Percentiles rank a stretch among this genome's conserved stretches.
Evolutionary conservation across 2,797 vertebrate species (phyloP).

Genomic region (Muraenolepis orangiensis): DNA sequence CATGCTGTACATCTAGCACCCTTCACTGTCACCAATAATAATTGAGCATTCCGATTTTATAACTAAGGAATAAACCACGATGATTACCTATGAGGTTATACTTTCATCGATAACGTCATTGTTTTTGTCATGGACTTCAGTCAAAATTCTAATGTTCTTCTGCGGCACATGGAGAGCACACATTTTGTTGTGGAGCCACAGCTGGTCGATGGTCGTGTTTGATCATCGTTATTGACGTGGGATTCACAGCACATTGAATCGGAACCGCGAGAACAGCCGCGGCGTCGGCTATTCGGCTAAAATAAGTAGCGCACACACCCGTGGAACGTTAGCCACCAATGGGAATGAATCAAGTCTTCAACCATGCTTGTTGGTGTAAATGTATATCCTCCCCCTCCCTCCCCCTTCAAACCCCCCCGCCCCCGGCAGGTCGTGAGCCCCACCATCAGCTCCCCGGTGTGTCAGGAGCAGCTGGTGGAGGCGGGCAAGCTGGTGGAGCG

Average conservation of each 20-base stretch:
- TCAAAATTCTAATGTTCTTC: not conserved
- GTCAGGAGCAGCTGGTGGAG: slow-evolving; percentile 97
- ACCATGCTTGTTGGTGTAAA: too few species aligned
- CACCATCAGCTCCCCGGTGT: slow-evolving; percentile 97
- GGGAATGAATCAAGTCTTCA: too few species aligned
- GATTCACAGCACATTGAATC: not conserved
- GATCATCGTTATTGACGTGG: not conserved
- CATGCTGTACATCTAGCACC: not conserved
- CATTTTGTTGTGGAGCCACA: not conserved
- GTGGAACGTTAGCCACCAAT: not conserved
- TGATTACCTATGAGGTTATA: not conserved
- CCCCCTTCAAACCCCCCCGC: slow-evolving; percentile 5
- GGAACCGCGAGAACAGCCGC: not conserved
- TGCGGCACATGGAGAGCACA: not conserved
- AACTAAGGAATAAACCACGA: not conserved
- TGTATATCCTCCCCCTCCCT: not conserved
- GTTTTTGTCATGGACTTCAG: not conserved
- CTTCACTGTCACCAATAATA: not conserved
- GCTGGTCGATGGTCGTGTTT: not conserved
- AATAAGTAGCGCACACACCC: not conserved
- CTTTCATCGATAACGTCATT: not conserved
- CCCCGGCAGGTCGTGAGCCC: slow-evolving; percentile 89
- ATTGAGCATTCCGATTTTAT: not conserved
- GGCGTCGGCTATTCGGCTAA: not conserved
- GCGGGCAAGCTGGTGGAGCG: slow-evolving; percentile 97